Percentiles rank a stretch among this genome's conserved stretches.
Conservation (phyloP, 2,113 vertebrate species). For the Rhea americana region DNA sequence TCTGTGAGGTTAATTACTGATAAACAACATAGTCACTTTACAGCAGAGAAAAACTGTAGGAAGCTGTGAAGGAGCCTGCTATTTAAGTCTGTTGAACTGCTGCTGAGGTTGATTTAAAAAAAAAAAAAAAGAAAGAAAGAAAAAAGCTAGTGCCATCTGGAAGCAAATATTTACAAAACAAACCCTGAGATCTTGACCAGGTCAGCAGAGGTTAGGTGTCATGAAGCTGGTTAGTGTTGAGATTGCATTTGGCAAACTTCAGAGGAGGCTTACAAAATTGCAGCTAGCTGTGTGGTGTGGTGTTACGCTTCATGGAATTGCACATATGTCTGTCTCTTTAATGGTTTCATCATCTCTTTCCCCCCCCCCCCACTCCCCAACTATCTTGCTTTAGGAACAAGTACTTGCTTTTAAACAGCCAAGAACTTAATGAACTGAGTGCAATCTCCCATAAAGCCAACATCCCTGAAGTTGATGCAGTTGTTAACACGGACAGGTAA, state of each 20-base stretch:
- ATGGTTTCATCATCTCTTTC: background rate
- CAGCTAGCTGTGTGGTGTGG: background rate
- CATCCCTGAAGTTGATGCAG: conserved; percentile 95
- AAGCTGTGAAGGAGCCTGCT: background rate
- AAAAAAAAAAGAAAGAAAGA: too few relatives aligned
- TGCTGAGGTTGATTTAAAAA: background rate
- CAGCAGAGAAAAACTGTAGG: background rate
- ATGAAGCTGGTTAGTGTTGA: background rate
- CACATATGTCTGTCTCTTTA: background rate
- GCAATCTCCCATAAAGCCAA: conserved; percentile 97
- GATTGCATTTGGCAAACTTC: background rate
- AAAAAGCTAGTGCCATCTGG: accelerated
- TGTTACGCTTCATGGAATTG: background rate
- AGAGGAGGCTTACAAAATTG: background rate
- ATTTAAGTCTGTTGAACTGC: background rate
- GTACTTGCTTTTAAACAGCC: conserved; percentile 94
- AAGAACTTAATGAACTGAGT: conserved; percentile 95
- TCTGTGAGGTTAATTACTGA: background rate
- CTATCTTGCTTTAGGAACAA: conserved; percentile 86
- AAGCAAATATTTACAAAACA: background rate
- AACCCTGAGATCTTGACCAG: background rate
- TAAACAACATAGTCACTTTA: background rate
- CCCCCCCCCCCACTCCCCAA: background rate
- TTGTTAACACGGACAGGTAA: conserved; percentile 95
- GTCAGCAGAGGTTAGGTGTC: background rate